Evolutionary conservation across 2,888 invertebrate genomes (phyloP), one percentile per base, ranked within the genome.

Genomic region (Theretra japonica): DNA sequence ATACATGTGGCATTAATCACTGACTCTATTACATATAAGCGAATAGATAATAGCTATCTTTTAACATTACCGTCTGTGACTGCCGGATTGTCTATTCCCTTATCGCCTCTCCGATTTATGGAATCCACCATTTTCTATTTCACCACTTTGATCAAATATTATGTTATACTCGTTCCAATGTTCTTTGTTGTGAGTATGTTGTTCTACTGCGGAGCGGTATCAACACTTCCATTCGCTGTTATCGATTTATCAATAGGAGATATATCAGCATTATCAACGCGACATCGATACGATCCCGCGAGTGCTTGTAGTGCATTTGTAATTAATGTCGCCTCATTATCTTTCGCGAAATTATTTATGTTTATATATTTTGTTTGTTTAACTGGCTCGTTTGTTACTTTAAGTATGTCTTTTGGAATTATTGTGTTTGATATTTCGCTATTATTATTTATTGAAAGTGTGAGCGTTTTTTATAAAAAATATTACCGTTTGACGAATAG

Each of bases 41-140:
- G 30, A 23, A 30, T 60, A 62, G 41, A 56, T 56, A 56, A 48
- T 11, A 7, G 23, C 23, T 48, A 65, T 65, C 17, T 65, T 17
- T 70, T n/a, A 53, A 68, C 50, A 53, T 80, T 83, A 92, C 93
- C 92, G 80, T 84, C 81, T 23, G 88, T 92, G 6, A 84, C 89
- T 17, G 79, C 82, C 8, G 76, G 84, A 75, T 92, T 92, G 71
- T 92, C 91, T 23, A 86, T 75, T 28, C 91, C 91, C 68, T 73
- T 81, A 17, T 73, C 69, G 21, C 73, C 75, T 58, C 70, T 76
- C 53, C 57, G 73, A 21, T 75, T 65, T 69, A 70, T 70, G 21
- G 70, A 71, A 50, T 82, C 81, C 33, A 76, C 79, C 82, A 86
- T 85, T 65, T 58, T 75, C 4, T 8, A 75, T 74, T 70, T 41